These are phyloP conservation scores for Crossocerus cetratus DNA, from an alignment of 2,888 invertebrate species.

Conservation along the genomic window DNA sequence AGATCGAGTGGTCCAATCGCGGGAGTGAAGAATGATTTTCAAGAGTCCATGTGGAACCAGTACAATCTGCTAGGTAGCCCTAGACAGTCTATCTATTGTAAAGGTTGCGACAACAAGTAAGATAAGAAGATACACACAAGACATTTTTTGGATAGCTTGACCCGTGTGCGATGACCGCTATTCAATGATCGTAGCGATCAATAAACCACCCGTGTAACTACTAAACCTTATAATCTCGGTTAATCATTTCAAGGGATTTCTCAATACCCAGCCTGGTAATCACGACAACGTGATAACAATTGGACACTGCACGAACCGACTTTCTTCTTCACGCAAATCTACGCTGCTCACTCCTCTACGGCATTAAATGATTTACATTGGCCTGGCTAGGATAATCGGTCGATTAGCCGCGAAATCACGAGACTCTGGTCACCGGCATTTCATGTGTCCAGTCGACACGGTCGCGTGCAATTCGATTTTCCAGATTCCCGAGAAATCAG, in stretches of 20 bases:
- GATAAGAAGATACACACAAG: conserved; percentile 25
- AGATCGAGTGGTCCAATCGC: conserved; percentile 33
- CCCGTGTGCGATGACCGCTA: background rate
- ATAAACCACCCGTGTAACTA: background rate
- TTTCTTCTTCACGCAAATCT: background rate
- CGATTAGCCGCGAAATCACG: background rate
- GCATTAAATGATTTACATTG: background rate
- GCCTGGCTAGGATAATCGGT: background rate
- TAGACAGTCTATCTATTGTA: background rate
- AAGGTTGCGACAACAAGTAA: conserved; percentile 39
- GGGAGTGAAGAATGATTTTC: conserved; percentile 45
- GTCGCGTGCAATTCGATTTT: conserved; percentile 34
- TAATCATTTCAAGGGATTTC: background rate
- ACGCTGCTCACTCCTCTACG: background rate
- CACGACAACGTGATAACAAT: background rate
- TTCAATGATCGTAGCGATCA: background rate
- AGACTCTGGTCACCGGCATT: background rate
- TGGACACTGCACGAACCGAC: background rate
- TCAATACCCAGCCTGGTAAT: background rate
- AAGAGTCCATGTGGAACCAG: conserved; percentile 42
- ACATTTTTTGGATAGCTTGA: background rate
- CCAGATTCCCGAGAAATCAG: conserved; percentile 48
- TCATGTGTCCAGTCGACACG: conserved; percentile 25
- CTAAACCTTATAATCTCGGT: background rate
- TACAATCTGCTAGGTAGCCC: conserved; percentile 42